Conservation (phyloP, 2,113 vertebrate species). For the Cnemophilus loriae region DNA sequence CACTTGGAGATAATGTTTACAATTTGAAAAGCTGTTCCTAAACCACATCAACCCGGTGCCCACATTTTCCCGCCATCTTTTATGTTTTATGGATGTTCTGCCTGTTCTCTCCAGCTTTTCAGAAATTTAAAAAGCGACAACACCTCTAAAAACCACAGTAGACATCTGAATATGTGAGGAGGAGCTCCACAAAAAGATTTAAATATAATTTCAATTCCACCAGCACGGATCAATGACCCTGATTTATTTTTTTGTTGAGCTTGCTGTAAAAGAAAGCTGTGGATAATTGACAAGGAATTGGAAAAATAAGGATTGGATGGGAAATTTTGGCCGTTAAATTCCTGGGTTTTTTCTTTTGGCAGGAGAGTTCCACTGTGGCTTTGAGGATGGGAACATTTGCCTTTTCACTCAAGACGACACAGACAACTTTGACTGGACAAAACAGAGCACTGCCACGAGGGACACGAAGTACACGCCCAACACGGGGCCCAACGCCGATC, state of each 20-base stretch:
- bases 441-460: slow-evolving; percentile 94
- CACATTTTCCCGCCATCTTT: fast-evolving
- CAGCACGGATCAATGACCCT: fast-evolving
- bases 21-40: not conserved
- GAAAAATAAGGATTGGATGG: not conserved
- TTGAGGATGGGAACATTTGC: slow-evolving; percentile 95
- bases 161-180: not conserved
- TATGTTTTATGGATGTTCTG: not conserved
- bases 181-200: not conserved
- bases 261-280: not conserved
- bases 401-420: slow-evolving; percentile 96
- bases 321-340: not conserved
- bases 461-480: slow-evolving; percentile 97
- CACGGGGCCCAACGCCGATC: slow-evolving; percentile 90
- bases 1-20: not conserved
- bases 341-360: not conserved
- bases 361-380: slow-evolving; percentile 98
- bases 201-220: not conserved
- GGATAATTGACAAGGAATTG: not conserved
- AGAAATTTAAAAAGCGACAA: not conserved
- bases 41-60: not conserved
- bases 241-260: not conserved
- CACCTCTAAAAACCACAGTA: not conserved
- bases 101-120: not conserved
- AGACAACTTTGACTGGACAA: slow-evolving; percentile 96